Evolutionary conservation across 2,797 vertebrate genomes (phyloP), one percentile per base, ranked within the genome.

Genomic region (Rhyacichthys aspro): DNA sequence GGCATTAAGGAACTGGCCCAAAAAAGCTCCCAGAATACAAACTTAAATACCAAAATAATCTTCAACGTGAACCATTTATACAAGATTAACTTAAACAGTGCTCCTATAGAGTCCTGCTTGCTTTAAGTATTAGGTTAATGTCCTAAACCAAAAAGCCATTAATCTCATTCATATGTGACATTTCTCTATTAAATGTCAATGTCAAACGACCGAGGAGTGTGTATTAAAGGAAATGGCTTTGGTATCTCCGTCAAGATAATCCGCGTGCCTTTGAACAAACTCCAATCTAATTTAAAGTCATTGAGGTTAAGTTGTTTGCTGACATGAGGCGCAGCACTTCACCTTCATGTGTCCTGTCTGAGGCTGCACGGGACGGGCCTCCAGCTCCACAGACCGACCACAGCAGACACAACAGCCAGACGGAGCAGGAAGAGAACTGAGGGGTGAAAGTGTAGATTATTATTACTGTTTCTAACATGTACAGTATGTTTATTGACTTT

Each of bases 361-460:
- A 14, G 5, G 15, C 34, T 1, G 36, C 18, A 23, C 34, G 1
- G 33, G 23, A 33, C 38, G 64, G 36, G 12, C 43, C 9, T 82
- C 83, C 81, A 85, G 87, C 54, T 81, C 83, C 82, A 53, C 1
- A 59, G 78, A 74, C 54, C 69, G 67, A 1, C 2, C 41, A 11
- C 0, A 48, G 19, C 17, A 19, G 5, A 10, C 37, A 11, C 2
- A 38, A 11, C 11, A 38, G 11, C 5, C 11, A 38, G 3, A 11
- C 2, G 11, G 23, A 28, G 23, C 4, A 28, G 23, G n/a, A n/a
- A n/a, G n/a, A n/a, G n/a, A n/a, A n/a, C n/a, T n/a, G n/a, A n/a
- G n/a, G n/a, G n/a, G n/a, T n/a, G n/a, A n/a, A n/a, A n/a, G n/a
- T n/a, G n/a, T n/a, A n/a, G n/a, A n/a, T n/a, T n/a, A n/a, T n/a